Conservation (phyloP, 2,797 vertebrate genomes). For the Halcyon chelicuti region DNA sequence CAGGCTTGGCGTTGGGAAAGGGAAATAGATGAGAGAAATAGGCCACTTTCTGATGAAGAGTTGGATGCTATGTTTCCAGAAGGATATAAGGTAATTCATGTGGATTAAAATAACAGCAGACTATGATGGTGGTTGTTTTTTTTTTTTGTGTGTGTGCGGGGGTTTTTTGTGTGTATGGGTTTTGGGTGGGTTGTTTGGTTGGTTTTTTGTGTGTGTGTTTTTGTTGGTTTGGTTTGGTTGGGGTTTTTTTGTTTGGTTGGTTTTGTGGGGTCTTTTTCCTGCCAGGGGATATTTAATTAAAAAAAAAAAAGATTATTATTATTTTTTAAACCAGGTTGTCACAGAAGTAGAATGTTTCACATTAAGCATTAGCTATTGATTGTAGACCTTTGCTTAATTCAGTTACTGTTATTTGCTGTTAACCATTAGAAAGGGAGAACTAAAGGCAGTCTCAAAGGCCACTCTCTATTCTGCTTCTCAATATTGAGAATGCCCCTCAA, state of each 20-base stretch:
- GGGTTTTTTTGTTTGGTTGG: too few species aligned
- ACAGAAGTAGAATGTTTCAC: background rate
- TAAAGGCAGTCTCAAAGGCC: background rate
- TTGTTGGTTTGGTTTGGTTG: too few species aligned
- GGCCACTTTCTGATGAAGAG: slow-evolving; percentile 96
- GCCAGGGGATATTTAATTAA: background rate
- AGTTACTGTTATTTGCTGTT: background rate
- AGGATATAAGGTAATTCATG: slow-evolving; percentile 90
- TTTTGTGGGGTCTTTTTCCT: background rate
- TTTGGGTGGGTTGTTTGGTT: background rate
- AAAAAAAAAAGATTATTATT: too few species aligned
- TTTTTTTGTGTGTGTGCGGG: too few species aligned
- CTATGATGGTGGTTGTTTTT: background rate
- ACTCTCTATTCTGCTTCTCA: background rate
- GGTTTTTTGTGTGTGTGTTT: background rate
- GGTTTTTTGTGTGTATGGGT: too few species aligned
- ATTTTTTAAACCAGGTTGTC: background rate
- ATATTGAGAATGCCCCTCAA: background rate
- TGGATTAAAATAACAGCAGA: background rate
- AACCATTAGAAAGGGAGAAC: background rate
- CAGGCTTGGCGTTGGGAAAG: slow-evolving; percentile 99
- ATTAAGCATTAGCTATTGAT: background rate
- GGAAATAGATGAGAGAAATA: slow-evolving; percentile 97
- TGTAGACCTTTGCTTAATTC: background rate
- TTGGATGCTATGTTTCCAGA: slow-evolving; percentile 99